Base-by-base conservation (phyloP, 2,888 invertebrate genomes). In the Muscina levida region DNA sequence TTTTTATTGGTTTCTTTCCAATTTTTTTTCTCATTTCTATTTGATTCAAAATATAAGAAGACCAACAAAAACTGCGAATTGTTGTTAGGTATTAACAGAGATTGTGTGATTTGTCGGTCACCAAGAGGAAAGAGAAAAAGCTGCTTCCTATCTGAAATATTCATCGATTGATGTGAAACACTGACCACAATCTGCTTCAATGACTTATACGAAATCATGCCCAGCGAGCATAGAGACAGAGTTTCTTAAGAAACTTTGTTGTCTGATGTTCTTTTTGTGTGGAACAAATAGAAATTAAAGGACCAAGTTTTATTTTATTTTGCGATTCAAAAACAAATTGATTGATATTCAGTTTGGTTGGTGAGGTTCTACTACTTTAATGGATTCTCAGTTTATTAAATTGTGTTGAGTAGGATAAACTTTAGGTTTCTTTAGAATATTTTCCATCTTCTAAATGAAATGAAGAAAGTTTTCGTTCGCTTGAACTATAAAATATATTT, bases 351-450 rank as follows among this genome's bases (percentile, higher is more conserved):
- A 17, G 15, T 15, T 59, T 39, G 8, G 17, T 4, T 48, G n/a
- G n/a, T 48, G 15, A 10, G 31, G 15, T 59, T 59, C 2, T 31
- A 1, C 3, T 31, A 51, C 31, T 67, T 48, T 51, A 51, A 51
- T 67, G 48, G 51, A 48, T 48, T 67, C 48, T 67, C 51, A 51
- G 51, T 67, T 51, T 48, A 66, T 66, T 66, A 66, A 48, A 66
- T 48, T 59, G 6, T 59, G 59, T 31, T 59, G 59, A 37, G 31
- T 8, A 31, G 59, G 19, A 39, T 59, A 59, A 59, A 59, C 17
- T 59, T 59, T 59, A n/a, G n/a, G n/a, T 48, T 15, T 48, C 17
- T n/a, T n/a, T 31, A 8, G 31, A 31, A 31, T 5, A 5, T 31
- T 31, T 31, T 31, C 8, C 31, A 19, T 59, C 10, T 59, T 37